A percentile compares a stretch with the other conserved stretches of the same genome.
Evolutionary conservation across 2,888 invertebrate genomes (phyloP).

Genomic region (Protophormia terraenovae): DNA sequence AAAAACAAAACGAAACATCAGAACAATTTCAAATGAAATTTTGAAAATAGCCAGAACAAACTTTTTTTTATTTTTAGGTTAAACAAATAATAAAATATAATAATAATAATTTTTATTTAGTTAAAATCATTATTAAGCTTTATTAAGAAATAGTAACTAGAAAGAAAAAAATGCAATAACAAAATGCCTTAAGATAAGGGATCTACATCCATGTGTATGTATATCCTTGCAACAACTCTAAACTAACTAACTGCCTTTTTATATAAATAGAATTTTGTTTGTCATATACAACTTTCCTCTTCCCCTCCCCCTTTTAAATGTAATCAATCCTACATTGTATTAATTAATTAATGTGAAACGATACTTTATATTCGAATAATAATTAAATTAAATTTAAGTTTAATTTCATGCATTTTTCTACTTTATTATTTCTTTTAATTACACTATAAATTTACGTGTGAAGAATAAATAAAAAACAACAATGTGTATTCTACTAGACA

Average conservation of each 20-base stretch:
- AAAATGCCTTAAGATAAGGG: constrained; percentile 6
- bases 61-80: constrained; percentile 53
- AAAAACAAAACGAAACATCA: constrained; percentile 46
- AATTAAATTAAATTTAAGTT: constrained; percentile 29
- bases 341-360: constrained; percentile 14
- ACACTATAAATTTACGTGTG: neutral
- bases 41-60: constrained; percentile 44
- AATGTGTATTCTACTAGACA: neutral
- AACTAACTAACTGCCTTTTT: constrained; percentile 33
- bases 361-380: constrained; percentile 49
- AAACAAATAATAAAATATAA: constrained; percentile 32
- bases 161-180: neutral
- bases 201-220: neutral
- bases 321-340: neutral
- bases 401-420: constrained; percentile 32
- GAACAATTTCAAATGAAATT: constrained; percentile 36
- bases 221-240: neutral
- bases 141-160: constrained; percentile 61
- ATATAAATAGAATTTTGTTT: constrained; percentile 17
- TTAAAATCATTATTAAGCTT: constrained; percentile 68
- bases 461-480: too few relatives aligned
- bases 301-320: neutral
- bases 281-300: neutral
- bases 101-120: constrained; percentile 56
- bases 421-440: neutral